phyloP scores from a whole-genome alignment of 2,888 invertebrate species.

The Crepidodera aurea region DNA sequence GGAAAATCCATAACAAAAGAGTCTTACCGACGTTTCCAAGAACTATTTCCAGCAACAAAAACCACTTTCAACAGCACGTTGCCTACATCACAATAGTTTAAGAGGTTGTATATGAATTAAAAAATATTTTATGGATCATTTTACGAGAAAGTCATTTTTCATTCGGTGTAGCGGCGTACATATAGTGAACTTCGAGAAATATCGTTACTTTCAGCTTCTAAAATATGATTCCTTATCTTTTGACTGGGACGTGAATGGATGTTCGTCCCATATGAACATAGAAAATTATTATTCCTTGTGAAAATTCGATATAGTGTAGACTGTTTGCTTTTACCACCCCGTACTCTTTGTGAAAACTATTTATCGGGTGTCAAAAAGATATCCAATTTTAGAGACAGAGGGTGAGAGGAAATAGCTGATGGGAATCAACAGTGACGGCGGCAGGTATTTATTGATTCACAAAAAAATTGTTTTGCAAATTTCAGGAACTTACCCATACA shows the following conservation, averaged over 20 bases:
- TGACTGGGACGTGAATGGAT: conserved; percentile 33
- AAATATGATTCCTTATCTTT: conserved; percentile 32
- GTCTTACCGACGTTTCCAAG: too few species aligned
- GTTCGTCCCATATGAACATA: conserved; percentile 35
- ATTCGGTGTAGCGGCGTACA: conserved; percentile 14
- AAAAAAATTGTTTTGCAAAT: too few species aligned
- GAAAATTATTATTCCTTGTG: conserved; percentile 38
- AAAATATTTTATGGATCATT: conserved; percentile 6
- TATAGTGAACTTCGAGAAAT: conserved; percentile 28
- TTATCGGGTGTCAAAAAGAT: conserved; percentile 52
- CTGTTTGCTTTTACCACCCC: conserved; percentile 36
- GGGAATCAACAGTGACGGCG: conserved; percentile 29
- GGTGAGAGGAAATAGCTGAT: conserved; percentile 43
- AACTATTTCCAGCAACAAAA: too few species aligned
- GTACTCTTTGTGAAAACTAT: conserved; percentile 48
- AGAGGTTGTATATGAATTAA: not conserved
- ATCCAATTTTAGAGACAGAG: conserved; percentile 49
- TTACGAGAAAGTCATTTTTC: conserved; percentile 26
- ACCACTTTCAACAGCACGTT: not conserved
- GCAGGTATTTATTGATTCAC: too few species aligned
- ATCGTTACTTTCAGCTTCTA: conserved; percentile 30
- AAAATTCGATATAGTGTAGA: conserved; percentile 36
- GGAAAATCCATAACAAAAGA: too few species aligned
- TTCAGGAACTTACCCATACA: too few species aligned
- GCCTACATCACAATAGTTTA: conserved; percentile 1